A percentile compares a stretch with the other conserved stretches of the same genome.
phyloP scores from a whole-genome alignment of 2,888 invertebrate species.

The Lithosia quadra region DNA sequence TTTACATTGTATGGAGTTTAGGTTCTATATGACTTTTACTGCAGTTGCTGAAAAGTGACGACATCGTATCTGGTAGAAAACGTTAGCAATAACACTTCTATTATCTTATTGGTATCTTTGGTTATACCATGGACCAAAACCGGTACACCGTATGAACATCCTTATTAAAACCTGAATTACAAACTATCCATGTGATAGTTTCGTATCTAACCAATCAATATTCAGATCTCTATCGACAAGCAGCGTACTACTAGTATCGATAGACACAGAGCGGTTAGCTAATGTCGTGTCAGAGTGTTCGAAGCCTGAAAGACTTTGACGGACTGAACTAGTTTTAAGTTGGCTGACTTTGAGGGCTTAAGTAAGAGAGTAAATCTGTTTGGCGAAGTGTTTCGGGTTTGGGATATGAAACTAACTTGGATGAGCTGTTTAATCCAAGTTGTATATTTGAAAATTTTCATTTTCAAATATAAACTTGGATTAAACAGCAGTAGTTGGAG shows the following conservation, averaged over 20 bases:
- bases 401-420: background rate
- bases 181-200: conserved; percentile 38
- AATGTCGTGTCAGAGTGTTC: background rate
- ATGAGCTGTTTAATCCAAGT: background rate
- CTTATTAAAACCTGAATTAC: conserved; percentile 38
- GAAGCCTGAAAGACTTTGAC: conserved; percentile 1
- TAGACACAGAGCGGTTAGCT: background rate
- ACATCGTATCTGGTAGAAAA: too few species aligned
- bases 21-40: too few species aligned
- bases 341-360: background rate
- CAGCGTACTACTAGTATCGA: conserved; percentile 19
- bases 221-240: conserved; percentile 24
- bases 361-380: background rate
- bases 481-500: too few species aligned
- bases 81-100: too few species aligned
- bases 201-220: conserved; percentile 37
- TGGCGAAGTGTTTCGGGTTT: background rate
- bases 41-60: too few species aligned
- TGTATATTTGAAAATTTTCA: too few species aligned
- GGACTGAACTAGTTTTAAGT: background rate
- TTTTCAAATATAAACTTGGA: too few species aligned
- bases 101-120: too few species aligned
- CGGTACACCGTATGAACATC: conserved; percentile 27
- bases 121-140: background rate
- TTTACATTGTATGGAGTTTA: too few species aligned